Evolutionary conservation across 1,140 invertebrate species (phyloP).

Genomic region (Drosophila ananassae): DNA sequence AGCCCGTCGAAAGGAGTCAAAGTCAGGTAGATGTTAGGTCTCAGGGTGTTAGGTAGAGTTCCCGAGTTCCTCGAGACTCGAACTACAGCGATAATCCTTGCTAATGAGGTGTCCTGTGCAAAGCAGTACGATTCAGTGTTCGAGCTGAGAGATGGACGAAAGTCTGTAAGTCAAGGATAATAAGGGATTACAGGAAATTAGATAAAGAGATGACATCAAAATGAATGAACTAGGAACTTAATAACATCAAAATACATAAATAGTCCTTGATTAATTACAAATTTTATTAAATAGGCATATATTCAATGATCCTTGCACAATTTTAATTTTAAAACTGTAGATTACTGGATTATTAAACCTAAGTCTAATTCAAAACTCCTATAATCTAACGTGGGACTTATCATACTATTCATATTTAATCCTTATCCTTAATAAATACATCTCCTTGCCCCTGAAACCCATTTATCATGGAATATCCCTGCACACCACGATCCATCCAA

Average conservation of each 20-base stretch:
- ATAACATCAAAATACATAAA: no score
- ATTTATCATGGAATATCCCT: constrained; percentile 23
- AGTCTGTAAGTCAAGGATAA: constrained; percentile 77
- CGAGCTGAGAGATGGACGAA: constrained; percentile 26
- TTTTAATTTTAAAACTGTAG: no score
- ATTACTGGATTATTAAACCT: no score
- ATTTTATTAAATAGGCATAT: no score
- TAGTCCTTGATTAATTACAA: neutral
- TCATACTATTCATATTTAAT: no score
- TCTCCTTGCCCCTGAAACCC: neutral
- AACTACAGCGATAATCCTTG: constrained; percentile 65
- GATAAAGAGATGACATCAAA: constrained; percentile 9
- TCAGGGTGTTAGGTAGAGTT: constrained; percentile 4
- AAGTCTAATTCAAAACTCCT: no score
- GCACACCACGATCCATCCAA: constrained; percentile 35
- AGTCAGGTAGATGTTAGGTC: constrained; percentile 45
- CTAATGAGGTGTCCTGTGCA: constrained; percentile 71
- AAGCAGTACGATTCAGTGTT: constrained; percentile 6
- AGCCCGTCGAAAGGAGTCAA: constrained; percentile 42
- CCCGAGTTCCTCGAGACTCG: constrained; percentile 2
- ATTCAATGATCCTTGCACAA: no score
- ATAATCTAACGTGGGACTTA: no score
- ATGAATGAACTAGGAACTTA: constrained; percentile 12
- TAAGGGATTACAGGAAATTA: constrained; percentile 15
- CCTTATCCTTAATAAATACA: neutral